These are phyloP conservation scores for Eurystomus gularis DNA, from an alignment of 2,113 vertebrate genomes.

Conservation along the genomic window DNA sequence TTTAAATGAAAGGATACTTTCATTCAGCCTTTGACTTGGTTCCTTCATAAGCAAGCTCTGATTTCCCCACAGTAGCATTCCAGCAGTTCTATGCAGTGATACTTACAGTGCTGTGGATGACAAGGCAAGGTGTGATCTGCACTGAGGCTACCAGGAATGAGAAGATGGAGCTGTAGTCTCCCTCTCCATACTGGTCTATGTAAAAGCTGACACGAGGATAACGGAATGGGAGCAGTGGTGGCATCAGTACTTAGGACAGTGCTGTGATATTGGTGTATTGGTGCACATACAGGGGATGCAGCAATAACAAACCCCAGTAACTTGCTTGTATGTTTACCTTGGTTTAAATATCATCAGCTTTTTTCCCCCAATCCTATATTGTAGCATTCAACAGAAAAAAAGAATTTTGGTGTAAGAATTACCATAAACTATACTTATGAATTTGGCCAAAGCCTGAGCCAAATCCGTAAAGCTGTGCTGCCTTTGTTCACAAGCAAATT, in stretches of 20 bases:
- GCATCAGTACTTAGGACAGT: background rate
- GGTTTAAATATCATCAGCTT: background rate
- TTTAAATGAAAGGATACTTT: background rate
- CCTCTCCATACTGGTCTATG: accelerated
- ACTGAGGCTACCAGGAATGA: background rate
- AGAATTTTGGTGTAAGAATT: background rate
- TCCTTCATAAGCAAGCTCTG: background rate
- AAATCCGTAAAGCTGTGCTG: background rate
- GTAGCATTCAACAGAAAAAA: background rate
- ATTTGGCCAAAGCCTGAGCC: background rate
- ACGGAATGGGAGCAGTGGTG: background rate
- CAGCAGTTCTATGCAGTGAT: background rate
- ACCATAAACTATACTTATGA: background rate
- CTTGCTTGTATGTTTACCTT: background rate
- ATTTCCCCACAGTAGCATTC: accelerated
- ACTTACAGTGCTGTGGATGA: background rate
- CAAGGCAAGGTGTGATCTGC: background rate
- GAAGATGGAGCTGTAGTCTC: background rate
- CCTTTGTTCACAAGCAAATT: background rate
- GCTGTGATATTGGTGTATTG: background rate
- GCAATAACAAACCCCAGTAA: background rate
- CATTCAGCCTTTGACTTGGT: background rate
- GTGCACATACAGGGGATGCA: accelerated
- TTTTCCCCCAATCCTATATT: background rate
- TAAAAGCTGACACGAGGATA: background rate